Evolutionary conservation across 2,797 vertebrate species (phyloP).

Genomic region (Ptychadena robeensis): DNA sequence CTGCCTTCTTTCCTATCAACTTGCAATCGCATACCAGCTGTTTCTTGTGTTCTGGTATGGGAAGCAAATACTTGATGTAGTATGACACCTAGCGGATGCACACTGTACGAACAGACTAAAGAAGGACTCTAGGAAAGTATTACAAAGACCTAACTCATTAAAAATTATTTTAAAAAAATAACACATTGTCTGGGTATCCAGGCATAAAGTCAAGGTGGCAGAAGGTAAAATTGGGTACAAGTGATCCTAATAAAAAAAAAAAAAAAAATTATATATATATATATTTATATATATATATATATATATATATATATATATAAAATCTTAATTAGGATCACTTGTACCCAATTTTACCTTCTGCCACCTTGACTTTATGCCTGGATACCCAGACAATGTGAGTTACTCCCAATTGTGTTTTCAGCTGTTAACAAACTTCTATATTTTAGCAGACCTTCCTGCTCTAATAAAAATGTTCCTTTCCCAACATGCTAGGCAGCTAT

Average conservation of each 20-base stretch:
- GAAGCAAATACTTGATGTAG: constrained; percentile 76
- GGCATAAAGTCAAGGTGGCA: too few species aligned
- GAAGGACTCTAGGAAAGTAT: background rate
- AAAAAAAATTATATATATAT: background rate
- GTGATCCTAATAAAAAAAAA: too few species aligned
- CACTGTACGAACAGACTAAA: constrained; percentile 65
- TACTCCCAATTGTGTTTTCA: constrained; percentile 38
- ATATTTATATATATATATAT: too few species aligned
- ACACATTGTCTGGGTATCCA: constrained; percentile 20
- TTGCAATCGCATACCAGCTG: constrained; percentile 80
- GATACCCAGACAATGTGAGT: constrained; percentile 15
- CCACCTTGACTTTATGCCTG: too few species aligned
- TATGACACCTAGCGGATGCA: constrained; percentile 82
- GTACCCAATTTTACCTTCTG: too few species aligned
- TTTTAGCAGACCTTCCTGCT: constrained; percentile 17
- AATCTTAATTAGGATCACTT: too few species aligned
- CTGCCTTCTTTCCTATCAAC: constrained; percentile 72
- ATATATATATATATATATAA: background rate
- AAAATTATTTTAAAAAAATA: constrained; percentile 70
- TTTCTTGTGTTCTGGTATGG: constrained; percentile 74
- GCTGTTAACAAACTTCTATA: constrained; percentile 11
- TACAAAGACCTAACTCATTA: constrained; percentile 68
- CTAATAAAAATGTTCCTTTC: background rate
- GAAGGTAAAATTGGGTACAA: too few species aligned
- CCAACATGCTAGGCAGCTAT: background rate